Evolutionary conservation across 2,888 invertebrate genomes (phyloP).

Genomic region (Tenthredo livida): DNA sequence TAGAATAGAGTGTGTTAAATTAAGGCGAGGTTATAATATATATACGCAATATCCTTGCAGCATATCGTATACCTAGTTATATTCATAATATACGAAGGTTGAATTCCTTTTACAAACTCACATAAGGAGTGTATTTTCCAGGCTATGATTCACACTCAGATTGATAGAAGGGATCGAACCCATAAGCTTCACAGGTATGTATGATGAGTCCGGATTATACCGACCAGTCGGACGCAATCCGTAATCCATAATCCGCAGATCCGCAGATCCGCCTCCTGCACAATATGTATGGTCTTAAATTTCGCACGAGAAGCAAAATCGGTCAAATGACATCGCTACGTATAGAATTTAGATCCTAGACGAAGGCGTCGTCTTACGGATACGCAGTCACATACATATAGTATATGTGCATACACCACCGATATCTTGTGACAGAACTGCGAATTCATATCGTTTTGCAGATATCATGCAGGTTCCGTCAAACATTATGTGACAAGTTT

Average conservation of each 20-base stretch:
- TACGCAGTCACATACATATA: not conserved
- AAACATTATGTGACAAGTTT: no score
- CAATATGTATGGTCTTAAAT: not conserved
- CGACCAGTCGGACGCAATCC: not conserved
- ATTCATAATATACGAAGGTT: not conserved
- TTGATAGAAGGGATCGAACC: not conserved
- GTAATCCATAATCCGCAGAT: constrained; percentile 8
- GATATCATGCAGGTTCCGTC: not conserved
- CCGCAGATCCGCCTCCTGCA: not conserved
- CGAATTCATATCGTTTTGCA: not conserved
- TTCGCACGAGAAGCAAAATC: constrained; percentile 19
- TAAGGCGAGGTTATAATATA: constrained; percentile 20
- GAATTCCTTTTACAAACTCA: constrained; percentile 28
- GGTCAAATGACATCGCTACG: constrained; percentile 26
- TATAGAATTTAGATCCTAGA: not conserved
- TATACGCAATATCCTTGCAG: not conserved
- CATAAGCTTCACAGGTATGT: not conserved
- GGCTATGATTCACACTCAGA: not conserved
- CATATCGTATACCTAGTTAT: not conserved
- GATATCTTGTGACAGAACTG: not conserved
- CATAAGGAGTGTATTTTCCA: not conserved
- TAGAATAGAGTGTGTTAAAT: not conserved
- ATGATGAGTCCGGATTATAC: constrained; percentile 4
- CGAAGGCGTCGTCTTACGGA: constrained; percentile 34
- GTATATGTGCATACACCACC: not conserved